phyloP scores from a whole-genome alignment of 2,888 invertebrate species.

The Chesias legatella region DNA sequence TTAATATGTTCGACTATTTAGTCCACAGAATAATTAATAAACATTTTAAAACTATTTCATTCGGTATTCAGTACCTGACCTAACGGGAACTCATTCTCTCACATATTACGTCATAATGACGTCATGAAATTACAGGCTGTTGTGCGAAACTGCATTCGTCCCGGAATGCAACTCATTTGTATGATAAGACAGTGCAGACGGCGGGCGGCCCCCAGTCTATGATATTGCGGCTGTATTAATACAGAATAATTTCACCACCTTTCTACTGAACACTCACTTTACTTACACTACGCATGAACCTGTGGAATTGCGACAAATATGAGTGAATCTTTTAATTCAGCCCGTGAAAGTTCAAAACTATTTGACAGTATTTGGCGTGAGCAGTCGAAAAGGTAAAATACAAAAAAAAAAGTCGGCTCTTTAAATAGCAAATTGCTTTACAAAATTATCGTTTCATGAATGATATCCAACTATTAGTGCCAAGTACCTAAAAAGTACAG shows the following conservation, averaged over 20 bases:
- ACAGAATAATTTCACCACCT: conserved; percentile 36
- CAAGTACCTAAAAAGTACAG: conserved; percentile 18
- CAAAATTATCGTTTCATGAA: too few relatives aligned
- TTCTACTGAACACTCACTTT: too few relatives aligned
- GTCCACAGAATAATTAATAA: neutral
- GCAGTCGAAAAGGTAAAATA: too few relatives aligned
- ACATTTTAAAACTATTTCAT: conserved; percentile 2
- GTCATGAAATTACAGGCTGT: conserved; percentile 36
- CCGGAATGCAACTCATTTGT: conserved; percentile 56
- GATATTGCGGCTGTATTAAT: conserved; percentile 58
- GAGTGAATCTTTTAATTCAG: too few relatives aligned
- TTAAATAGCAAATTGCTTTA: too few relatives aligned
- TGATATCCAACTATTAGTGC: conserved; percentile 18
- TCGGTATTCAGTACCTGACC: conserved; percentile 14
- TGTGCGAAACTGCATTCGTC: conserved; percentile 36
- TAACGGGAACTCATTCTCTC: conserved; percentile 25
- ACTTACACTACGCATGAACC: too few relatives aligned
- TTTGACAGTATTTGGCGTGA: conserved; percentile 27
- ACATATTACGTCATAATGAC: conserved; percentile 38
- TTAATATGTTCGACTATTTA: too few relatives aligned
- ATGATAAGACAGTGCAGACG: conserved; percentile 50
- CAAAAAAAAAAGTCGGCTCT: too few relatives aligned
- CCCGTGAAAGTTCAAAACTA: too few relatives aligned
- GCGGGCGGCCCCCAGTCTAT: conserved; percentile 50
- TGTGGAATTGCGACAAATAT: too few relatives aligned